Base-by-base conservation (phyloP, 2,888 invertebrate genomes). In the Harpalus rubripes region DNA sequence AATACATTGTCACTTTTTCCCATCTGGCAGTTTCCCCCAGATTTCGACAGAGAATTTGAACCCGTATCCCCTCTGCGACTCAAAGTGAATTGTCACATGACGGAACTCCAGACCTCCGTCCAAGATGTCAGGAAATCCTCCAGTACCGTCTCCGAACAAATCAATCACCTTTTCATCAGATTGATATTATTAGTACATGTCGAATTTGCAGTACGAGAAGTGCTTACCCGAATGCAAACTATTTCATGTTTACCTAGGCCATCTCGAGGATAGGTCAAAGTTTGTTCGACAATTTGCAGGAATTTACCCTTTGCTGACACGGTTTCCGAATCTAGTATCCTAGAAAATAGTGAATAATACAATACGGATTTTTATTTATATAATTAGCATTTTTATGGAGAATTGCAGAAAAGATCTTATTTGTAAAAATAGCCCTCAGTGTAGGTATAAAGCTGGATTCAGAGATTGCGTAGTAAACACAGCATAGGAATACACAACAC, bases 41-140 rank as follows among this genome's bases (percentile, higher is more conserved):
- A 74, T 52, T 74, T 74, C 72, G 16, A 74, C 72, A 44, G 7
- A 12, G 56, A 78, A 78, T 7, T 56, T 58, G 12, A 56, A 78
- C 56, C 78, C 78, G n/a, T 58, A 12, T 7, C 58, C 56, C 16
- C 56, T 56, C 18, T 78, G 78, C 12, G 78, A 78, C 6, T 6
- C n/a, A 6, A 78, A 58, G 22, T 58, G 56, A 58, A 78, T 58
- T 5, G 78, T 78, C 8, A 78, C 78, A 58, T 58, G 18, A 32
- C 15, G 22, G 56, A 58, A 58, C 5, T 56, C 58, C n/a, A 26
- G 26, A 26, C 78, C 78, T 56, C 78, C 78, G 0, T 39, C 10
- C 26, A 58, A 7, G 7, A 58, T 78, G n/a, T 3, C 7, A 0
- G 78, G 78, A 32, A 22, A 78, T 7, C 78, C 78, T 26, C 78